These are phyloP conservation scores for Sebastes fasciatus DNA, from an alignment of 2,113 vertebrate genomes.

Conservation along the genomic window DNA sequence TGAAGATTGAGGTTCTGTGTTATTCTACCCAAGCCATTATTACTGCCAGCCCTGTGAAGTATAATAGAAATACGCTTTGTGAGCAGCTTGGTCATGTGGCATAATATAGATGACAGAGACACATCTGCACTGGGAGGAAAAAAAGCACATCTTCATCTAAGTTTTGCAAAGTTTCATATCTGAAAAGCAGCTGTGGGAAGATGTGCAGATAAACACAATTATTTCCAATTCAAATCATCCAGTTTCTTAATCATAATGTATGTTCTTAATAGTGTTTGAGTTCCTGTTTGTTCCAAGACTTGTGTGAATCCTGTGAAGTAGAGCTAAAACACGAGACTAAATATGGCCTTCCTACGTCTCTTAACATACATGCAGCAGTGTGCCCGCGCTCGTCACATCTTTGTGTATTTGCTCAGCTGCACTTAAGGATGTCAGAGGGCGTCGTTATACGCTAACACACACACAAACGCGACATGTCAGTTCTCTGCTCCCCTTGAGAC, in stretches of 20 bases:
- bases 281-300: not conserved
- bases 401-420: constrained; percentile 58
- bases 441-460: constrained; percentile 13
- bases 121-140: constrained; percentile 43
- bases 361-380: not conserved
- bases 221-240: constrained; percentile 41
- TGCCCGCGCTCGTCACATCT: constrained; percentile 17
- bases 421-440: constrained; percentile 58
- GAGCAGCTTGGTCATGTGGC: constrained; percentile 58
- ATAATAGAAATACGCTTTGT: not conserved
- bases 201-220: constrained; percentile 45
- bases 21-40: not conserved
- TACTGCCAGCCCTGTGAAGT: not conserved
- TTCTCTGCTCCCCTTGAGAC: constrained; percentile 48
- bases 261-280: constrained; percentile 5
- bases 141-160: constrained; percentile 16
- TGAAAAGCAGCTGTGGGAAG: constrained; percentile 29
- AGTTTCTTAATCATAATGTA: constrained; percentile 31
- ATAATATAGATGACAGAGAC: constrained; percentile 32
- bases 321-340: not conserved
- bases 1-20: not conserved
- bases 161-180: constrained; percentile 24
- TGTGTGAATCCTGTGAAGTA: not conserved
- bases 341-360: not conserved
- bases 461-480: constrained; percentile 23